These are phyloP conservation scores for Sinocyclocheilus maitianheensis DNA, from an alignment of 2,113 vertebrate species.

Conservation along the genomic window DNA sequence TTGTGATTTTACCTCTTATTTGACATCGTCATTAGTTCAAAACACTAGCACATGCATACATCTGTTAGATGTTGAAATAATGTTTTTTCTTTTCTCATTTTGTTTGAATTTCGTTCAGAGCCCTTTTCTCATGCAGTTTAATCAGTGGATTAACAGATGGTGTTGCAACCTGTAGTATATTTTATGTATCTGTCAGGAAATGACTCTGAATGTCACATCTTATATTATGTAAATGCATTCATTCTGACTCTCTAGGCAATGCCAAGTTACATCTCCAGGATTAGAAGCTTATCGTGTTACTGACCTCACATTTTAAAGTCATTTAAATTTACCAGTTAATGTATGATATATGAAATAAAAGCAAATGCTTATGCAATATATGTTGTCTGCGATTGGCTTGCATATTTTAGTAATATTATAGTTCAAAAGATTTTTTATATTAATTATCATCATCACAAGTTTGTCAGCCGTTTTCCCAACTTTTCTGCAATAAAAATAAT, in stretches of 20 bases:
- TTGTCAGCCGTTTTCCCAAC: not conserved
- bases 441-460: not conserved
- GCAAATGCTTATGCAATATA: not conserved
- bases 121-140: slow-evolving; percentile 40
- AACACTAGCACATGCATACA: slow-evolving; percentile 19
- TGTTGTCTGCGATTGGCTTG: not conserved
- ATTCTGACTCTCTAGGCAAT: slow-evolving; percentile 17
- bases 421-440: not conserved
- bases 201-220: not conserved
- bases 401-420: not conserved
- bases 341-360: not conserved
- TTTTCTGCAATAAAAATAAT: not conserved
- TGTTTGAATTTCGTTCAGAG: slow-evolving; percentile 37
- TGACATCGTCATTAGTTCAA: slow-evolving; percentile 1
- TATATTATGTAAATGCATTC: slow-evolving; percentile 33
- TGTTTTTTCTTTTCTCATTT: slow-evolving; percentile 7
- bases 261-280: not conserved
- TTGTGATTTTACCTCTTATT: slow-evolving; percentile 24
- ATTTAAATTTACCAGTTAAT: not conserved
- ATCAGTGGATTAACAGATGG: slow-evolving; percentile 35
- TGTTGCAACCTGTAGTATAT: slow-evolving; percentile 34
- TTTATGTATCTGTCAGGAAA: slow-evolving; percentile 40
- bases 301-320: not conserved
- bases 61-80: slow-evolving; percentile 35
- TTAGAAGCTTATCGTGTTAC: not conserved